Base-by-base conservation (phyloP, 2,888 invertebrate species). In the Strigamia maritima region DNA sequence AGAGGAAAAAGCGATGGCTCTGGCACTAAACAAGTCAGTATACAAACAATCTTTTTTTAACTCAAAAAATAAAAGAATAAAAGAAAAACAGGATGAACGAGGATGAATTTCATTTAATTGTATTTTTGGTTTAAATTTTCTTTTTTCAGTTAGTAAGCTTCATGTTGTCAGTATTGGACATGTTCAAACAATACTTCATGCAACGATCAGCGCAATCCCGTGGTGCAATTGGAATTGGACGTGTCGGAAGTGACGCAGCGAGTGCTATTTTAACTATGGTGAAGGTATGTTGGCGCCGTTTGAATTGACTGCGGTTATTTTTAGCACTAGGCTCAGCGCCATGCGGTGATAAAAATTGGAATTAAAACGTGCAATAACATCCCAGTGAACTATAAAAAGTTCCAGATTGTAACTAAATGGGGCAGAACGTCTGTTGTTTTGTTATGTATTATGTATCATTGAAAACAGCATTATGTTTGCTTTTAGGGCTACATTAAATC, bases 401-500 rank as follows among this genome's bases (percentile, higher is more conserved):
- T n/a, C n/a, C n/a, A n/a, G n/a, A n/a, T n/a, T n/a, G n/a, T n/a
- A n/a, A n/a, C n/a, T n/a, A n/a, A n/a, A n/a, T n/a, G n/a, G n/a
- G n/a, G n/a, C n/a, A n/a, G n/a, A n/a, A n/a, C n/a, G n/a, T n/a
- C n/a, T n/a, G n/a, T n/a, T 74, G 14, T 10, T 28, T 74, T n/a
- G n/a, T n/a, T n/a, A n/a, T n/a, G n/a, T n/a, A n/a, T n/a, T n/a
- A n/a, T n/a, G n/a, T n/a, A n/a, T n/a, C n/a, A n/a, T n/a, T n/a
- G n/a, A n/a, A n/a, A n/a, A n/a, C n/a, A n/a, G n/a, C n/a, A n/a
- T 7, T 54, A 10, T 10, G 7, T 54, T 31, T 31, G 35, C 3
- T 31, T 31, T 28, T 49, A 82, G 75, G 83, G 83, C 22, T 82
- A 82, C 78, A 80, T 83, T 24, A 80, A 80, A 28, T 82, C 83